Evolutionary conservation across 2,888 invertebrate species (phyloP).

Genomic region (Drepanosiphum platanoidis): DNA sequence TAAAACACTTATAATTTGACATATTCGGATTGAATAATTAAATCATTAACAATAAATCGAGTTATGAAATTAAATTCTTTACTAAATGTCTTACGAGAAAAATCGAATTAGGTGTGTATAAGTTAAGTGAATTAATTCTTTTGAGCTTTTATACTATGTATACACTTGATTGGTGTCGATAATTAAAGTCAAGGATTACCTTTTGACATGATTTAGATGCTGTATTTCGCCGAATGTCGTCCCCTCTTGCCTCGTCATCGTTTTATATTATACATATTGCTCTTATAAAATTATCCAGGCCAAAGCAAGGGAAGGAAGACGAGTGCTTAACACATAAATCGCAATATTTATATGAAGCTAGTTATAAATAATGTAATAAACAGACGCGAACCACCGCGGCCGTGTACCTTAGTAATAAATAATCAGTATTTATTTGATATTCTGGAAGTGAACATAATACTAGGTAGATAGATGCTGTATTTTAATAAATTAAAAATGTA

Average conservation of each 20-base stretch:
- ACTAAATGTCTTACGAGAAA: too few species aligned
- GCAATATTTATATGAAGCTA: background rate
- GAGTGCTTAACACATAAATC: background rate
- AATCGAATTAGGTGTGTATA: too few species aligned
- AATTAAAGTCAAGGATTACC: background rate
- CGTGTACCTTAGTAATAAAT: too few species aligned
- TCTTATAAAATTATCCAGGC: background rate
- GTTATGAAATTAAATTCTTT: too few species aligned
- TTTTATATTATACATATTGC: background rate
- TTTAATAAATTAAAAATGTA: too few species aligned
- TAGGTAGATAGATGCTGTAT: too few species aligned
- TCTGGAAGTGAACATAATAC: too few species aligned
- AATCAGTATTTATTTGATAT: too few species aligned
- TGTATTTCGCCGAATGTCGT: background rate
- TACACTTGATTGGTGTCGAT: background rate
- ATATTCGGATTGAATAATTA: too few species aligned
- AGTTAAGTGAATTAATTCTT: background rate
- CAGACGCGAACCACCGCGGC: too few species aligned
- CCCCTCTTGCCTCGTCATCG: background rate
- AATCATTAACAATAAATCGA: too few species aligned
- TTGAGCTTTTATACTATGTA: background rate
- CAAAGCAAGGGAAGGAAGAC: background rate
- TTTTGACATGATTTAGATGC: background rate
- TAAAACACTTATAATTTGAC: too few species aligned
- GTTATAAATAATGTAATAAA: background rate